Percentiles rank a stretch among this genome's conserved stretches.
These are phyloP conservation scores for Mugil cephalus DNA, from an alignment of 2,113 vertebrate genomes.

Conservation along the genomic window DNA sequence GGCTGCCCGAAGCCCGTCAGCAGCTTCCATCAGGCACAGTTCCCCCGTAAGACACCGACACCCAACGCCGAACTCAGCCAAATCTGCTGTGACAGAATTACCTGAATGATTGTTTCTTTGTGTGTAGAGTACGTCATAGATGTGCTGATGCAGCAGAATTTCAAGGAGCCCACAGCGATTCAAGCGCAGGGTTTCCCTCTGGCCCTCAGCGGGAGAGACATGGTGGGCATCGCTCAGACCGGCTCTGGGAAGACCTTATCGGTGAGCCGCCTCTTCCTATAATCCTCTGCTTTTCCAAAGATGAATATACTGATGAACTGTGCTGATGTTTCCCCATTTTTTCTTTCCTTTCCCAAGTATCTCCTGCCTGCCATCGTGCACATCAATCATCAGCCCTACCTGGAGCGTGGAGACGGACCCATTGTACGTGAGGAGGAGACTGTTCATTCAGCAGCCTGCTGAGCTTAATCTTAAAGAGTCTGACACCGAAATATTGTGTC, in stretches of 20 bases:
- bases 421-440: conserved; percentile 88
- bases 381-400: conserved; percentile 97
- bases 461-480: conserved; percentile 1
- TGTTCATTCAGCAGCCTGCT: too few relatives aligned
- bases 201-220: conserved; percentile 95
- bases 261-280: conserved; percentile 77
- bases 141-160: conserved; percentile 93
- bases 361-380: conserved; percentile 96
- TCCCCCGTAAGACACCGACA: conserved; percentile 89
- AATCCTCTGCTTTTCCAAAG: too few relatives aligned
- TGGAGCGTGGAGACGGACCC: conserved; percentile 97
- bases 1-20: conserved; percentile 92
- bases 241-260: conserved; percentile 97
- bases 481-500: background rate
- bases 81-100: background rate
- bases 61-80: too few relatives aligned
- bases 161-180: conserved; percentile 97
- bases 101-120: conserved; percentile 2
- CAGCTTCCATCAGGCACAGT: conserved; percentile 93
- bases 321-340: background rate
- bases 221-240: conserved; percentile 99
- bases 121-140: conserved; percentile 94
- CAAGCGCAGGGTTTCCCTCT: conserved; percentile 96
- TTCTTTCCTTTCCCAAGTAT: conserved; percentile 85
- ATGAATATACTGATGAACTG: background rate